Percentiles rank a stretch among this genome's conserved stretches.
Evolutionary conservation across 2,888 invertebrate species (phyloP).

Genomic region (Epinotia nisella): DNA sequence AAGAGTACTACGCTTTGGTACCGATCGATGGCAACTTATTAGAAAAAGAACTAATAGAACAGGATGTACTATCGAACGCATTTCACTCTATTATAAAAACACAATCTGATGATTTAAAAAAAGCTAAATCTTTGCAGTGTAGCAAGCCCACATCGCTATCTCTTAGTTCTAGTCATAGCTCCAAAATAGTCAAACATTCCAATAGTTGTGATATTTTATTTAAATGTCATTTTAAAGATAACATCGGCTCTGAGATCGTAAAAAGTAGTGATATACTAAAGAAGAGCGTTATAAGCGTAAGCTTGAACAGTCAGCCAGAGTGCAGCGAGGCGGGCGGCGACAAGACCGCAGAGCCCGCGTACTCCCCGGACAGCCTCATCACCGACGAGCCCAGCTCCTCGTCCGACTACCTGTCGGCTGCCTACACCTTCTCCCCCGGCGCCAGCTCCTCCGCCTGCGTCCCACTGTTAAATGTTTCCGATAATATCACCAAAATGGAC

Average conservation of each 20-base stretch:
- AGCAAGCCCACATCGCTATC: constrained; percentile 72
- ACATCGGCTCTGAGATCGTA: constrained; percentile 47
- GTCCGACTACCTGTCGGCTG: constrained; percentile 76
- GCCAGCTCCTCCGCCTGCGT: constrained; percentile 56
- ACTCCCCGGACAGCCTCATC: constrained; percentile 75
- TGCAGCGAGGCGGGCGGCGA: constrained; percentile 48
- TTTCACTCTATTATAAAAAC: constrained; percentile 78
- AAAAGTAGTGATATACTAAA: constrained; percentile 49
- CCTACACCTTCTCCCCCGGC: constrained; percentile 68
- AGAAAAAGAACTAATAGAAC: constrained; percentile 82
- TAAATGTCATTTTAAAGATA: constrained; percentile 57
- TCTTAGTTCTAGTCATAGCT: constrained; percentile 73
- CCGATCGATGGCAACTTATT: constrained; percentile 71
- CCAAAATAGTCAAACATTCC: constrained; percentile 74
- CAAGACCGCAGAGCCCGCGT: constrained; percentile 59
- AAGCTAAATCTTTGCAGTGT: constrained; percentile 56
- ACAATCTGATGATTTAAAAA: constrained; percentile 60
- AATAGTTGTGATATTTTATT: constrained; percentile 71
- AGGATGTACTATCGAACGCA: constrained; percentile 80
- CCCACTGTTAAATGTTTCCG: constrained; percentile 66
- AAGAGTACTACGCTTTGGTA: constrained; percentile 74
- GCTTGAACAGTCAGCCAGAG: constrained; percentile 49
- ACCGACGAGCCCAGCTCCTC: constrained; percentile 76
- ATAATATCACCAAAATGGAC: constrained; percentile 70
- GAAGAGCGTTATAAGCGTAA: constrained; percentile 53